Base-by-base conservation (phyloP, 2,797 vertebrate genomes). In the Danio albolineatus region DNA sequence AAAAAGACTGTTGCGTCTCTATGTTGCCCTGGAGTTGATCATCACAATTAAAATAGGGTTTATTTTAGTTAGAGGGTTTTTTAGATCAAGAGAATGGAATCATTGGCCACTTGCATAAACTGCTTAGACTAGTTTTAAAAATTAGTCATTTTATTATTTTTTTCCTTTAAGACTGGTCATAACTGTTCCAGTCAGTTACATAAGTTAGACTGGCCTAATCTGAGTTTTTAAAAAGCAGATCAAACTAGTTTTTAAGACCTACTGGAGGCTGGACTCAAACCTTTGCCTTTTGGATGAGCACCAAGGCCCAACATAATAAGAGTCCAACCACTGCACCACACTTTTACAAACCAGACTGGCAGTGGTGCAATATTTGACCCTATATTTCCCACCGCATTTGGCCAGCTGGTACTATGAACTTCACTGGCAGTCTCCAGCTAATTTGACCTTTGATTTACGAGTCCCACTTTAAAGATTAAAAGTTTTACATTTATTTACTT, bases 391-490 rank as follows among this genome's bases (percentile, higher is more conserved):
- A 41, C 46, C 10, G n/a, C 54, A 78, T 74, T 73, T 78, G 53
- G 36, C 38, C 36, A 49, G 69, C 17, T 76, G n/a, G 60, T 70
- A 60, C n/a, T 44, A 49, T 64, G 44, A 6, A 69, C 70, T 44
- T 70, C 8, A 43, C 46, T 61, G 54, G 53, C 79, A 64, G 53
- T 65, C 44, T 71, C 59, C 56, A 57, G 44, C 10, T 10, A 5
- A 10, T 53, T 78, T 61, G 49, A 41, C 21, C 67, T 74, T 70
- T 77, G 61, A 81, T 65, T 66, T 56, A 74, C 38, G 17, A 51
- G 21, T 14, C 43, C 36, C 46, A 53, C 67, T 81, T 76, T 62
- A n/a, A 54, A 56, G 16, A 51, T 56, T 73, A 16, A 72, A 39
- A n/a, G 8, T 66, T 65, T 78, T 19, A 41, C 9, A 28, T 78